These are phyloP conservation scores for Melopsittacus undulatus DNA, from an alignment of 2,797 vertebrate species.

Conservation along the genomic window DNA sequence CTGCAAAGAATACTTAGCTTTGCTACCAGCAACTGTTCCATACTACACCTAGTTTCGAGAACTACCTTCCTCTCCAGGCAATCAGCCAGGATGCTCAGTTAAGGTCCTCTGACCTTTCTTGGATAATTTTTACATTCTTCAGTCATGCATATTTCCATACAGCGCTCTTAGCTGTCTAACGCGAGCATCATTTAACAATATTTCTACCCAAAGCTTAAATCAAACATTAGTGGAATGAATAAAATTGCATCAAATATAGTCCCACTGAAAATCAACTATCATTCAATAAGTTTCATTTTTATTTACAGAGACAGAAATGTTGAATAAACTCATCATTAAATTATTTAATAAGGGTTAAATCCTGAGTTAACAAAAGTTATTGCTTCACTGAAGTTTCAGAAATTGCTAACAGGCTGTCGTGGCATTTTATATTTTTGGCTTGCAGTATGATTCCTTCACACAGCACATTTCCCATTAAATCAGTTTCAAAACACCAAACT, in stretches of 20 bases:
- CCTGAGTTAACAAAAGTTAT: conserved; percentile 45
- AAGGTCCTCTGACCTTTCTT: background rate
- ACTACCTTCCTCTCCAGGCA: background rate
- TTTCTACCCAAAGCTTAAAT: background rate
- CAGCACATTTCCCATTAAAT: background rate
- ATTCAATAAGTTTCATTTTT: conserved; percentile 37
- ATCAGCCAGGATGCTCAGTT: background rate
- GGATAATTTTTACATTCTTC: background rate
- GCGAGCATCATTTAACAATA: background rate
- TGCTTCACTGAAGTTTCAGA: conserved; percentile 13
- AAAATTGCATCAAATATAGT: background rate
- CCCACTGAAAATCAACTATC: conserved; percentile 4
- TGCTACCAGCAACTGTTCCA: background rate
- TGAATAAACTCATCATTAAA: conserved; percentile 11
- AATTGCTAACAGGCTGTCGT: background rate
- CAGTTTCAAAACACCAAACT: conserved; percentile 5
- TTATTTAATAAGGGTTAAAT: conserved; percentile 25
- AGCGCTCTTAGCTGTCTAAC: background rate
- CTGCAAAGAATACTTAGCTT: background rate
- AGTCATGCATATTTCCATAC: background rate
- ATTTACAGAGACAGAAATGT: conserved; percentile 57
- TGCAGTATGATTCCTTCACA: background rate
- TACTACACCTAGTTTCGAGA: background rate
- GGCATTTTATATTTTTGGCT: background rate
- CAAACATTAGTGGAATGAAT: background rate